These are phyloP conservation scores for Therioaphis trifolii DNA, from an alignment of 2,888 invertebrate genomes.

Conservation along the genomic window DNA sequence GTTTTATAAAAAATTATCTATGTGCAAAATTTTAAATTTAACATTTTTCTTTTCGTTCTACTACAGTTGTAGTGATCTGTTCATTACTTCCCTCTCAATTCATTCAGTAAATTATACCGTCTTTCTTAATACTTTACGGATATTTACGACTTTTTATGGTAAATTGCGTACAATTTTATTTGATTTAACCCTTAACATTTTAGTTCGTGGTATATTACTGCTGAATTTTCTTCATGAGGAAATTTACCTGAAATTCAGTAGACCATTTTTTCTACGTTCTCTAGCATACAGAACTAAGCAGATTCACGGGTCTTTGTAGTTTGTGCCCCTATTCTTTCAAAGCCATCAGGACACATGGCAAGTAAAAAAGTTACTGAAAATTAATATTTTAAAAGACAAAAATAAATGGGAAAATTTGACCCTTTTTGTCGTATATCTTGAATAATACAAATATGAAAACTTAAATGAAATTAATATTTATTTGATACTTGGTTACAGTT, in stretches of 20 bases:
- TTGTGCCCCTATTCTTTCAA: background rate
- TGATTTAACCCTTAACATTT: conserved; percentile 43
- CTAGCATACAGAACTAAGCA: background rate
- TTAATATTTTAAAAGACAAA: conserved; percentile 16
- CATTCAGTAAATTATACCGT: too few species aligned
- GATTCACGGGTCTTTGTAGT: too few species aligned
- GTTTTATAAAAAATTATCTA: too few species aligned
- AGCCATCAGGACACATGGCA: background rate
- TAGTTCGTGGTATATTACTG: conserved; percentile 1
- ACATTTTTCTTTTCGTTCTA: background rate
- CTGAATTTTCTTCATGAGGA: background rate
- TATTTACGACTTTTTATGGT: conserved; percentile 37
- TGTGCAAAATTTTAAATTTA: conserved; percentile 26
- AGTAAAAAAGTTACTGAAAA: background rate
- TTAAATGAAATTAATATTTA: background rate
- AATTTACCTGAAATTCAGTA: conserved; percentile 25
- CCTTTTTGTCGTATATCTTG: background rate
- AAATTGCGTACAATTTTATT: conserved; percentile 31
- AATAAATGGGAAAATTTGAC: background rate
- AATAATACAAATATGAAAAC: background rate
- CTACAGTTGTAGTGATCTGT: conserved; percentile 35
- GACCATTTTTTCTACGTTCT: background rate
- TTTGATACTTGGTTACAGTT: too few species aligned
- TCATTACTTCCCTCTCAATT: background rate
- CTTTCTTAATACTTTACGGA: conserved; percentile 31